Conservation (phyloP, 64 coral and sea anemone genomes). For the Astreopora myriophthalma region DNA sequence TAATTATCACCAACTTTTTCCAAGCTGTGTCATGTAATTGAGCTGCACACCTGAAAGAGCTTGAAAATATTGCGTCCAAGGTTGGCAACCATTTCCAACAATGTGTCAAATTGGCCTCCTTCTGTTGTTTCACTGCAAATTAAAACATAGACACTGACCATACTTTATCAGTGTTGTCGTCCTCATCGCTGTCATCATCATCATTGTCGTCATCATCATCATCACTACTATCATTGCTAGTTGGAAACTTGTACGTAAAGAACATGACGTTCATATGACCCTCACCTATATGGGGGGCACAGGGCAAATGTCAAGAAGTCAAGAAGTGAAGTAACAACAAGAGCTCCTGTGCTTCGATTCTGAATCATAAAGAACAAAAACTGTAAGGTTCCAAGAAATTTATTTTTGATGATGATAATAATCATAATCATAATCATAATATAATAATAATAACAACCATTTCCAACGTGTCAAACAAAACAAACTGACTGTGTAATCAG, state of each 20-base stretch:
- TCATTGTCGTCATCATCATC: neutral
- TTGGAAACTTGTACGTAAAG: too few species aligned
- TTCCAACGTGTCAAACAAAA: too few species aligned
- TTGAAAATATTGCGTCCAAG: slow-evolving; percentile 85
- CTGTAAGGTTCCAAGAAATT: neutral
- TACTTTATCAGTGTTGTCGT: neutral
- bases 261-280: too few species aligned
- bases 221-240: neutral
- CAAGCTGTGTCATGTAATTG: too few species aligned
- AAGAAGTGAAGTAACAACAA: slow-evolving; percentile 90
- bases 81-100: slow-evolving; percentile 96
- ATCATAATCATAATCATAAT: too few species aligned
- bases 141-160: neutral
- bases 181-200: neutral
- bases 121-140: slow-evolving; percentile 92
- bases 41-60: slow-evolving; percentile 63
- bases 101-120: slow-evolving; percentile 89
- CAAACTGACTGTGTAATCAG: too few species aligned
- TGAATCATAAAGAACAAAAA: slow-evolving; percentile 21
- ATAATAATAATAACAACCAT: too few species aligned
- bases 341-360: slow-evolving; percentile 96
- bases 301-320: slow-evolving; percentile 98
- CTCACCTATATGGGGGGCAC: slow-evolving; percentile 99
- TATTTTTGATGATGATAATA: too few species aligned
- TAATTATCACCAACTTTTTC: too few species aligned